Conservation (phyloP, 2,113 vertebrate genomes). For the Anarhynchus alexandrinus region DNA sequence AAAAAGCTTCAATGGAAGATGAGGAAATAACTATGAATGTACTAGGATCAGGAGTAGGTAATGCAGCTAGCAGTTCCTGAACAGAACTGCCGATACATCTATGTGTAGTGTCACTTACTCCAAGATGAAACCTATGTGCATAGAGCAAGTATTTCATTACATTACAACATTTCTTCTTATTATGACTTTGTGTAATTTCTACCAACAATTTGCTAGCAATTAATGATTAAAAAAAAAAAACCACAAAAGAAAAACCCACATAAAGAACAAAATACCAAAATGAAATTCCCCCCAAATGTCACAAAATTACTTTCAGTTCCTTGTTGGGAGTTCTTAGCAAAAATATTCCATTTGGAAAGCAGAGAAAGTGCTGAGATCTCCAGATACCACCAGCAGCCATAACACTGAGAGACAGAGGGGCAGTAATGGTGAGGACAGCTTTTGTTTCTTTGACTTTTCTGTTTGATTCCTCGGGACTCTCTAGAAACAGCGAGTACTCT, state of each 20-base stretch:
- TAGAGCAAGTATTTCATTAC: neutral
- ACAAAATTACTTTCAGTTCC: neutral
- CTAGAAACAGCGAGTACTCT: neutral
- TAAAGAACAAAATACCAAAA: neutral
- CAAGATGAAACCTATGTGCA: neutral
- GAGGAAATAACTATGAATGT: neutral
- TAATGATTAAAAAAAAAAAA: neutral
- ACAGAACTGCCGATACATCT: neutral
- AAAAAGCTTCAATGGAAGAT: neutral
- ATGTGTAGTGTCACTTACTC: neutral
- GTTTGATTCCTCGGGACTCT: neutral
- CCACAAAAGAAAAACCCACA: no score
- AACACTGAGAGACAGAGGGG: neutral
- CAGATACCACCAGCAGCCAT: fast-evolving
- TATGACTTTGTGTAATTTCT: neutral
- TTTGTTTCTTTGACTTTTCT: neutral
- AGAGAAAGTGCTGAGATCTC: neutral
- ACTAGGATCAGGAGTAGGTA: neutral
- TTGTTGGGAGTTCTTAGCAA: neutral
- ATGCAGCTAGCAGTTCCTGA: neutral
- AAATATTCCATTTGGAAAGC: neutral
- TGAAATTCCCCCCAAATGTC: neutral
- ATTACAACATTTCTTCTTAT: neutral
- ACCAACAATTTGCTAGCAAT: neutral
- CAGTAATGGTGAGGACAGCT: neutral